Evolutionary conservation across 2,888 invertebrate species (phyloP), one percentile per base, ranked within the genome.

Genomic region (Chironomus tentans): DNA sequence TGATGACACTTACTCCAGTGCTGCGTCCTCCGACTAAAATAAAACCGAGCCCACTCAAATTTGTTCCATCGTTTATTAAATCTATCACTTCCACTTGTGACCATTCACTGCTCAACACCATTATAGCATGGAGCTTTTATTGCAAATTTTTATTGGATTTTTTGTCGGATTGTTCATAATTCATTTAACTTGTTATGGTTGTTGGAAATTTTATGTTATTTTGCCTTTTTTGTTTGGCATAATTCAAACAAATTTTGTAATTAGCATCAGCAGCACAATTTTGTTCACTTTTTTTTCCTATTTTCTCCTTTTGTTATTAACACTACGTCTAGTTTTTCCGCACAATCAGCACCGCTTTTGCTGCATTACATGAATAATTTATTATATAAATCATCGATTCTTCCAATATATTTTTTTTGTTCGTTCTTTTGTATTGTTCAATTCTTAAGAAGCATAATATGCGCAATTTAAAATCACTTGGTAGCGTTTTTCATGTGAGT

Each of bases 41-140:
- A 85, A 99, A 99, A 78, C 99, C 99, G 80, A 98, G 89, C 76
- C 98, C 97, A 81, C 95, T 94, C 56, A 71, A 71, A 47, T 47
- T 71, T 61, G 71, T 47, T 80, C 97, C 98, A 88, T 98, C 98
- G 85, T 98, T 98, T 80, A 93, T 89, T 81, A 99, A 89, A 86
- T 98, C 98, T 85, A 99, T 96, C 82, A 97, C 95, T 90, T 99
- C 98, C 84, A 99, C 96, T 88, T 98, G 98, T 81, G 97, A 97
- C 97, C 97, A 98, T 89, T 98, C 98, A 84, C 98, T 98, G 86
- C 95, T 97, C 87, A 98, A 89, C 90, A 90, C 90, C 90, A 90
- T 90, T 80, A 65, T 80, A 61, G 22, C 65, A 65, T 68, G 18
- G 46, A 47, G 62, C 22, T 73, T 73, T 73, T 73, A 73, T 62